Evolutionary conservation across 2,888 invertebrate species (phyloP), one percentile per base, ranked within the genome.

Genomic region (Cataglyphis rosenhaueri): DNA sequence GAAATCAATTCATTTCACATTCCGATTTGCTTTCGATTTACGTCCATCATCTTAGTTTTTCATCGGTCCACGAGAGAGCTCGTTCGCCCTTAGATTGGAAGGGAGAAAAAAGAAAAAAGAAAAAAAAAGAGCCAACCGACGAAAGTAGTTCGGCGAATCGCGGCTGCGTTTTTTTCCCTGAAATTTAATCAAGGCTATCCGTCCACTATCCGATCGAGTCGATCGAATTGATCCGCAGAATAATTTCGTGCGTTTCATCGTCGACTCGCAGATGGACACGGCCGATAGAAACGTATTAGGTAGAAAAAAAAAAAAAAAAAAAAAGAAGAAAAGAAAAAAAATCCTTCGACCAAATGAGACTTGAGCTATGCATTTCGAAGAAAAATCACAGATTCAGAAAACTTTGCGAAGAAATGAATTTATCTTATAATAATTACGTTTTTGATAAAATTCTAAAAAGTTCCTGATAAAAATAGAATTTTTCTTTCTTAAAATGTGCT

Each of bases 231-330:
- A 65, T 74, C 78, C 44, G 61, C 61, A 73, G 82, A 81, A 87
- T 86, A 86, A 87, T 87, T 86, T 86, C 61, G 71, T 83, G 87
- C 84, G 86, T 78, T 79, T 83, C 82, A 85, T 84, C 76, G 84
- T 8, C 57, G 73, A 74, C 62, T 48, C 44, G 78, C 64, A 70
- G 71, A 88, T 84, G 82, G 74, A 87, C 85, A 86, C 66, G 83
- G 52, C 75, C 84, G 89, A 89, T 89, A 85, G 81, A 87, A 87
- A 86, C 78, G 89, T 91, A 91, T 90, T 87, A 89, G 88, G 87
- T 90, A 86, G 85, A 25, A 1, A 25, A 57, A 57, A 41, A 18
- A 18, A 64, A 57, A n/a, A 44, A 57, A 64, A 35, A 32, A 32
- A 32, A 32, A 64, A 57, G 15, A 44, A 57, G 55, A 35, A 57